phyloP scores from a whole-genome alignment of 2,888 invertebrate species.

The Mimachlamys varia region DNA sequence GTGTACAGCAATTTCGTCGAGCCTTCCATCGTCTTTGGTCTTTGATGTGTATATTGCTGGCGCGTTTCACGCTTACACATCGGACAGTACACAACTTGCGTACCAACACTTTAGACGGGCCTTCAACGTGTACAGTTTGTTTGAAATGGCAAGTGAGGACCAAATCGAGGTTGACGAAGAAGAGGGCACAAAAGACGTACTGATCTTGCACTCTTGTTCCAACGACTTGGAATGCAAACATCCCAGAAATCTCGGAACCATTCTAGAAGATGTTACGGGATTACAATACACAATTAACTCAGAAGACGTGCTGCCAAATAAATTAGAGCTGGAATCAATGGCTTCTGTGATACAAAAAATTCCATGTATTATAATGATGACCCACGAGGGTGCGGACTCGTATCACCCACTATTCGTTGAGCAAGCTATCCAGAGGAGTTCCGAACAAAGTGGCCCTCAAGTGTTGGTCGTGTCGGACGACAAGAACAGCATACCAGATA shows the following conservation, averaged over 20 bases:
- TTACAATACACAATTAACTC: neutral
- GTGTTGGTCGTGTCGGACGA: neutral
- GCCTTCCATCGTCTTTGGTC: neutral
- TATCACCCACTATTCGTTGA: neutral
- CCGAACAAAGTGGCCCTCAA: neutral
- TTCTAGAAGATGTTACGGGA: neutral
- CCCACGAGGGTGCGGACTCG: neutral
- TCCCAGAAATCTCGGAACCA: neutral
- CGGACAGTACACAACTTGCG: neutral
- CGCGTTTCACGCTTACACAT: neutral
- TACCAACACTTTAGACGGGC: too few relatives aligned
- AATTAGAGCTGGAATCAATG: neutral
- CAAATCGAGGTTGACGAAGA: neutral
- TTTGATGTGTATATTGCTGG: neutral
- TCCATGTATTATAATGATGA: neutral
- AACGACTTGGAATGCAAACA: neutral
- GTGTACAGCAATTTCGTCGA: too few relatives aligned
- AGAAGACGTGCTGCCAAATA: neutral
- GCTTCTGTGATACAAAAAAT: neutral
- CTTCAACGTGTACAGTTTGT: neutral
- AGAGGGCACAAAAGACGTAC: neutral
- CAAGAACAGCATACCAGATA: neutral
- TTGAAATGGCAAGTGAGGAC: neutral
- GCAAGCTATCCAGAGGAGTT: neutral
- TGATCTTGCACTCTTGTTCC: neutral